Percentiles rank a stretch among this genome's conserved stretches.
Evolutionary conservation across 1,140 invertebrate species (phyloP).

Genomic region (Ips typographus): DNA sequence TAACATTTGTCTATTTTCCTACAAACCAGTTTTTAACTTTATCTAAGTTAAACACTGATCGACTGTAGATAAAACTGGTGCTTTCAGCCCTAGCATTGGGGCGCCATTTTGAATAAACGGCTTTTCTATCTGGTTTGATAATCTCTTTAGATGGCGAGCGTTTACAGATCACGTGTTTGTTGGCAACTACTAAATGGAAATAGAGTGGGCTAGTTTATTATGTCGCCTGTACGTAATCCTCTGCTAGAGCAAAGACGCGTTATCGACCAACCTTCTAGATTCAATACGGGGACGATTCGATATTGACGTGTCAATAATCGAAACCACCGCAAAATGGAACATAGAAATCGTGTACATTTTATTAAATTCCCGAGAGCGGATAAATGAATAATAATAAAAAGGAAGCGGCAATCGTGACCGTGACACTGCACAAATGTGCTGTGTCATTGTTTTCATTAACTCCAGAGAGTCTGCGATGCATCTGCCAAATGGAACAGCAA

Average conservation of each 20-base stretch:
- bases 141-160: slow-evolving; percentile 45
- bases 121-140: slow-evolving; percentile 45
- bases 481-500: slow-evolving; percentile 12
- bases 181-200: slow-evolving; percentile 46
- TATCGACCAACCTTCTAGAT: not conserved
- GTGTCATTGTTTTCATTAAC: slow-evolving; percentile 37
- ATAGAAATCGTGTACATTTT: slow-evolving; percentile 35
- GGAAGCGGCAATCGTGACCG: slow-evolving; percentile 35
- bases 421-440: slow-evolving; percentile 35
- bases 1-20: no score
- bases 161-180: slow-evolving; percentile 46
- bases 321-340: slow-evolving; percentile 11
- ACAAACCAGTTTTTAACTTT: no score
- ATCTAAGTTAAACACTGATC: not conserved
- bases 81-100: slow-evolving; percentile 30
- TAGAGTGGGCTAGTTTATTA: slow-evolving; percentile 47
- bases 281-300: no score
- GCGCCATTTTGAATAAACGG: slow-evolving; percentile 50
- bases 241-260: not conserved
- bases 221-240: not conserved
- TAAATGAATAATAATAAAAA: slow-evolving; percentile 37
- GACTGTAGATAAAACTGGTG: no score
- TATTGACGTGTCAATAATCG: not conserved
- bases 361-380: slow-evolving; percentile 34
- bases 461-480: slow-evolving; percentile 13